Conservation (phyloP, 2,888 invertebrate species). For the Rhyacophila evoluta region DNA sequence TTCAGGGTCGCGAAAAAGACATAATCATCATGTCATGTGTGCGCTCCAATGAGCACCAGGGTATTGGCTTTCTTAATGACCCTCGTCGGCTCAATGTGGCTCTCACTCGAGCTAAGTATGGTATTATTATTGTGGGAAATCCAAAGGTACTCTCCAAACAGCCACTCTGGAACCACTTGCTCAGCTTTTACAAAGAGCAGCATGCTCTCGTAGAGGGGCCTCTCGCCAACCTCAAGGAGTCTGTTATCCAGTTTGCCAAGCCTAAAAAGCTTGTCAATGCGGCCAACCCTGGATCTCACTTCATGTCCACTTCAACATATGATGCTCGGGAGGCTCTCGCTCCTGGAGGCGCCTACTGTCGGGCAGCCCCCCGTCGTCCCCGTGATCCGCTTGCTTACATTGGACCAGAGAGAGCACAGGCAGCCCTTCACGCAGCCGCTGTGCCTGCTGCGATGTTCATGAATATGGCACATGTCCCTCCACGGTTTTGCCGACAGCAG, state of each 20-base stretch:
- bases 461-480: constrained; percentile 86
- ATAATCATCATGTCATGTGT: constrained; percentile 99
- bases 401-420: constrained; percentile 84
- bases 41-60: constrained; percentile 97
- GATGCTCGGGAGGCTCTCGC: constrained; percentile 96
- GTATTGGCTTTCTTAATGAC: constrained; percentile 98
- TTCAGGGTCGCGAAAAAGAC: constrained; percentile 99
- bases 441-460: constrained; percentile 96
- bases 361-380: constrained; percentile 78
- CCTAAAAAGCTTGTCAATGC: constrained; percentile 96
- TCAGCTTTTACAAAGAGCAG: constrained; percentile 98
- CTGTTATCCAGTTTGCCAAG: constrained; percentile 96
- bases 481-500: constrained; percentile 81
- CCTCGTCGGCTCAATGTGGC: constrained; percentile 98
- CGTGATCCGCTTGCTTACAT: constrained; percentile 95
- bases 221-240: constrained; percentile 95
- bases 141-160: constrained; percentile 99
- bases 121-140: constrained; percentile 98
- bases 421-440: constrained; percentile 83
- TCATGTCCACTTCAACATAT: constrained; percentile 97
- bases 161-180: constrained; percentile 97
- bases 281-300: constrained; percentile 95
- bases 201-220: constrained; percentile 98
- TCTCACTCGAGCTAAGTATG: constrained; percentile 96
- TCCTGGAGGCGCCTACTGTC: constrained; percentile 93